Evolutionary conservation across 30 jellyfish, hydroid and myxozoan species (phyloP), one percentile per base, ranked within the genome.

Genomic region (Turritopsis dohrnii): DNA sequence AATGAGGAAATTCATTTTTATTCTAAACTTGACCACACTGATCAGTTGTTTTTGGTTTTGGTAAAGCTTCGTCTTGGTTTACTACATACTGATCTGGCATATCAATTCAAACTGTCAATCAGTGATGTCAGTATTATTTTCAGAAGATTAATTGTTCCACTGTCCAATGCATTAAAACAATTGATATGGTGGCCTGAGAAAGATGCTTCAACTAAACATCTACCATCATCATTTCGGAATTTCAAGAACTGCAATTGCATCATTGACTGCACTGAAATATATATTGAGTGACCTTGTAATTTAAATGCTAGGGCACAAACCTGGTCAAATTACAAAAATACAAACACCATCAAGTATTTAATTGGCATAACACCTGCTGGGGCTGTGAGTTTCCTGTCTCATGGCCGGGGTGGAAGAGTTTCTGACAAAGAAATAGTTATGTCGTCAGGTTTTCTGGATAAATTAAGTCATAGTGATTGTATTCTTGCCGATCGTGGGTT

Each of bases 371-470:
- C 73, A 60, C 73, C 73, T 60, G 73, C 73, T 60, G 73, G 0
- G 23, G 88, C 93, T 21, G 82, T 76, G 52, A 19, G 52, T 79
- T 84, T 84, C 54, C 80, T 84, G 54, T 84, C 90, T 0, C 88
- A 74, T 29, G 90, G 90, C 69, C 75, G 90, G 86, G 90, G 81
- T 22, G 90, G 90, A 28, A 53, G 86, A 73, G 87, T 54, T 24
- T 84, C 90, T 7, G 90, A 84, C 71, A 72, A 84, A 65, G 69
- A 84, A 71, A 84, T 73, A 73, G 75, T 86, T 72, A 25, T 69
- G 22, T 66, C 73, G 26, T 74, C 87, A 65, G 90, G 90, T 17
- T 84, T 84, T 75, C 65, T 84, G 54, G 88, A 84, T 52, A 84
- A 84, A 74, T 54, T 84, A 9, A 54, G 28, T n/a, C 8, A 24